phyloP scores from a whole-genome alignment of 2,113 vertebrate genomes.

The Tilapia sparmanii region DNA sequence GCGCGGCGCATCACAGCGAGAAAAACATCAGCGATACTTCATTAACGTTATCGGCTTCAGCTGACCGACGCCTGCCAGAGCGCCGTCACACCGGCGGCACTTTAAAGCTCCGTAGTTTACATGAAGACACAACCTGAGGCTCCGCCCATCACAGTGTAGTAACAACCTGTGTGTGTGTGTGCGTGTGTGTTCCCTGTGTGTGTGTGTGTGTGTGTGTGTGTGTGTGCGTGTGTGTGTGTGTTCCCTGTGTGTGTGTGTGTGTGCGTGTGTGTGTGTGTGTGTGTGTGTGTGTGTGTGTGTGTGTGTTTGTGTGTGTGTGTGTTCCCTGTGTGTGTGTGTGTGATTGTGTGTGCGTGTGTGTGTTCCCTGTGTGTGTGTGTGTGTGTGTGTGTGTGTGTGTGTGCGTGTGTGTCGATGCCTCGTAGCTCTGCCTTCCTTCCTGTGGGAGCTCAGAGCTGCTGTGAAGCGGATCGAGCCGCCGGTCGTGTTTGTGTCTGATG shows the following conservation, averaged over 20 bases:
- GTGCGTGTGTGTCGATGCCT: neutral
- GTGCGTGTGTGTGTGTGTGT: rapidly evolving
- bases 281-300: rapidly evolving
- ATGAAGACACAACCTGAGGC: too few species aligned
- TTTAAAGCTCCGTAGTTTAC: neutral
- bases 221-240: too few species aligned
- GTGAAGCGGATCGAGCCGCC: rapidly evolving
- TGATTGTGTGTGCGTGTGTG: too few species aligned
- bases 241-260: rapidly evolving
- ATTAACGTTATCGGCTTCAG: neutral
- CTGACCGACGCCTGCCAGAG: neutral
- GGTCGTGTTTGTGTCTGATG: neutral
- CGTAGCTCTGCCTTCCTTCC: neutral
- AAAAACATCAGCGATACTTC: neutral
- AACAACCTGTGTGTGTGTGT: neutral
- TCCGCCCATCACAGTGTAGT: neutral
- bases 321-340: neutral
- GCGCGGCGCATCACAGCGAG: neutral
- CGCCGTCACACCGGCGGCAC: neutral
- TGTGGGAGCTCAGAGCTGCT: neutral
- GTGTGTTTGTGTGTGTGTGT: rapidly evolving
- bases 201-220: too few species aligned
- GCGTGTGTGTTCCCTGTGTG: rapidly evolving
- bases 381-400: neutral
- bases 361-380: rapidly evolving